Conservation (phyloP, 2,797 vertebrate genomes). For the Cottoperca gobio region DNA sequence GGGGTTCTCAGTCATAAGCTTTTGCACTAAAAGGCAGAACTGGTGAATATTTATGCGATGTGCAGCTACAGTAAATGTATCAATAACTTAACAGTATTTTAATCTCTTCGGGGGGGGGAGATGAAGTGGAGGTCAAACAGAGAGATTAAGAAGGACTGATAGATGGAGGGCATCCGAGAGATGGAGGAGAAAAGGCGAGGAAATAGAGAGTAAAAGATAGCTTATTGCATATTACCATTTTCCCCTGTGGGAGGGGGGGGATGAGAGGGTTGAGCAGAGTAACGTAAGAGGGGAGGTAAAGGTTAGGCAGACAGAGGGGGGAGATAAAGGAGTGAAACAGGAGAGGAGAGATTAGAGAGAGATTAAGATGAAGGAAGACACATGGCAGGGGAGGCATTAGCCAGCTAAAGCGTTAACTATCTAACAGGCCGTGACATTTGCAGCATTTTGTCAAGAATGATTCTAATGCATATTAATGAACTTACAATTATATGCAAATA, state of each 20-base stretch:
- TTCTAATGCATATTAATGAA: constrained; percentile 49
- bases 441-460: constrained; percentile 33
- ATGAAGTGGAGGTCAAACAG: constrained; percentile 38
- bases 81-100: constrained; percentile 73
- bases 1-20: constrained; percentile 68
- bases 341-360: constrained; percentile 48
- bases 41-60: constrained; percentile 73
- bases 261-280: constrained; percentile 31
- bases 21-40: constrained; percentile 59
- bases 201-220: constrained; percentile 5
- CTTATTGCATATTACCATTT: constrained; percentile 37
- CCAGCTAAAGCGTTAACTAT: constrained; percentile 42
- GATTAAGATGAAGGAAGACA: constrained; percentile 46
- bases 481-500: constrained; percentile 13
- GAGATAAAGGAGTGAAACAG: constrained; percentile 36
- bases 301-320: constrained; percentile 36
- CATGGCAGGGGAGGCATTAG: constrained; percentile 53
- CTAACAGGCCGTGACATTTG: constrained; percentile 37
- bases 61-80: constrained; percentile 67
- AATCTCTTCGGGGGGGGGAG: constrained; percentile 13
- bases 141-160: constrained; percentile 23
- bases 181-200: not conserved
- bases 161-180: not conserved
- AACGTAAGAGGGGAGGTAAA: constrained; percentile 46
- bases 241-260: constrained; percentile 23